Evolutionary conservation across 2,113 vertebrate species (phyloP), one percentile per base, ranked within the genome.

Genomic region (Pipra filicauda): DNA sequence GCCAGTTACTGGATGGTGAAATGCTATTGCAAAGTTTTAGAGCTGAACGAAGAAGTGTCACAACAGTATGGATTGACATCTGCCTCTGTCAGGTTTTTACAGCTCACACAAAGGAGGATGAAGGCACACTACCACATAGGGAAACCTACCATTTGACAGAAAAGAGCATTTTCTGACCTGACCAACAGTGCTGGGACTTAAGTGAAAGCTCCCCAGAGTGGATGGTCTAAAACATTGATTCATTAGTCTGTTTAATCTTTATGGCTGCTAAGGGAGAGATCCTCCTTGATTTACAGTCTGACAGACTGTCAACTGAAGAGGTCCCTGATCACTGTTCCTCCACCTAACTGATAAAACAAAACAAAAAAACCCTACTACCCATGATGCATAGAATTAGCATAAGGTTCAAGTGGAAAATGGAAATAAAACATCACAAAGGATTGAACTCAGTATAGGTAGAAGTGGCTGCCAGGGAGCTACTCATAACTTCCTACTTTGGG

Each of bases 171-270:
- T 94, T 85, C 52, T 96, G 96, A 97, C 96, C 95, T 89, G 95
- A 95, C 91, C 86, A 83, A n/a, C 78, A 95, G 90, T 97, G 66
- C 97, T 95, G 91, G 88, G 85, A 94, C 89, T 93, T 77, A 95
- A 94, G 86, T 94, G 95, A 91, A 91, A 75, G 95, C 52, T 97
- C 97, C 94, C 87, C 93, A 91, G 95, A 95, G 93, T 67, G n/a
- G 83, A 88, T 57, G 46, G 78, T 94, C 87, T 87, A 91, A 97
- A 95, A 84, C 64, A 96, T 72, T 95, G 95, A 96, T 97, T 98
- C 92, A 97, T 98, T 98, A 96, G 91, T 97, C 96, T 95, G 88
- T 97, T 98, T 98, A 97, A 97, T 96, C 96, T 97, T 97, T 91
- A 78, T 77, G 78, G 81, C 95, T 91, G 70, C 81, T 96, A 92